Base-by-base conservation (phyloP, 2,113 vertebrate species). In the Polyodon spathula region DNA sequence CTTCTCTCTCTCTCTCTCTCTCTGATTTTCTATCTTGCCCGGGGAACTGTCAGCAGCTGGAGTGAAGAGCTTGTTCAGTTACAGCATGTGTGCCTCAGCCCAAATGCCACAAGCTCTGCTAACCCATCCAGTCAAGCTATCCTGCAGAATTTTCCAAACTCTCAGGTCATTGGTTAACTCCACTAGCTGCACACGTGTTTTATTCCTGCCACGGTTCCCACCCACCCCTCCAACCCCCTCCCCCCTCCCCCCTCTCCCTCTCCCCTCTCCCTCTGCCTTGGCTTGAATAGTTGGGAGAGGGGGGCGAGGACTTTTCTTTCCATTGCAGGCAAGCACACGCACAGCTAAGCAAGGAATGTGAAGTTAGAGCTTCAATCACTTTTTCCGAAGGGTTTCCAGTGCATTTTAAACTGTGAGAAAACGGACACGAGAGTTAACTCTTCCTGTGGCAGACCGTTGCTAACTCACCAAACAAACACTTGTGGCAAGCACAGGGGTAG, bases 21-120 rank as follows among this genome's bases (percentile, higher is more conserved):
- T 58, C 57, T 72, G 58, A 68, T 40, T 55, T 68, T 66, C 58
- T 65, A 52, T 27, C 27, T 27, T 27, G 27, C 27, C 61, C 61
- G 65, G 67, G 76, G 73, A 66, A 70, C 16, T 60, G 63, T 59
- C 61, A 67, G 67, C 76, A 73, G 63, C 59, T 64, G 37, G 70
- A 65, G 48, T 62, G 61, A 69, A 75, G 69, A 14, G 64, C 68
- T 66, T 65, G 73, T 69, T 68, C 76, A 68, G 68, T 68, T 77
- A 71, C 70, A 73, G 77, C 74, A 79, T 72, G 66, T 77, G 72
- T 63, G 60, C 72, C 68, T 59, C 62, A 73, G 74, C 75, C 64
- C 68, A 72, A 86, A 84, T 84, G 74, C 77, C 74, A 69, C 79
- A 80, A 58, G 67, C 71, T 69, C 66, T 75, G 76, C 78, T 74